A percentile compares a stretch with the other conserved stretches of the same genome.
Conservation (phyloP, 2,113 vertebrate species). For the Mesoclemmys tuberculata region DNA sequence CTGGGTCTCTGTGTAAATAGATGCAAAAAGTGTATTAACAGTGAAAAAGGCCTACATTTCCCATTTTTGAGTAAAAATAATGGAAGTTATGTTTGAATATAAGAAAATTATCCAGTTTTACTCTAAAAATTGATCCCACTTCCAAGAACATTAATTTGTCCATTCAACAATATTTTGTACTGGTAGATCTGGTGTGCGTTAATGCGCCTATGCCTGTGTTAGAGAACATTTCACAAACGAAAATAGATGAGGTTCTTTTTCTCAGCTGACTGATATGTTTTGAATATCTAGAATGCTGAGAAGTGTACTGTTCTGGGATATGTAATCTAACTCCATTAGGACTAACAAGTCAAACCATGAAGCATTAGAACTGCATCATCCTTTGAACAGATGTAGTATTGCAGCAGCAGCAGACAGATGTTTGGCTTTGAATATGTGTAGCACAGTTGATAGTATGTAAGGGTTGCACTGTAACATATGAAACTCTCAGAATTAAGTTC, state of each 20-base stretch:
- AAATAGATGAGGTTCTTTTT: neutral
- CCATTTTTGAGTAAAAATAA: neutral
- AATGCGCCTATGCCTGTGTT: neutral
- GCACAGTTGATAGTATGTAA: neutral
- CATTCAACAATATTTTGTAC: accelerated
- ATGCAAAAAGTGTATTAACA: neutral
- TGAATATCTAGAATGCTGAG: neutral
- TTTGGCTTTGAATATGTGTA: neutral
- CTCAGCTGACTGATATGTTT: neutral
- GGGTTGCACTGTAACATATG: neutral
- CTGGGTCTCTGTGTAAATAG: neutral
- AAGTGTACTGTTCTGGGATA: neutral
- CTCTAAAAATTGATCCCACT: neutral
- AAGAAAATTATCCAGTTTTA: neutral
- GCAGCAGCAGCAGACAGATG: neutral
- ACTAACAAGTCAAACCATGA: neutral
- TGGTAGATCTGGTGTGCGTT: neutral
- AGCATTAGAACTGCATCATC: neutral
- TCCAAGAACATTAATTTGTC: accelerated
- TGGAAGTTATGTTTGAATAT: neutral
- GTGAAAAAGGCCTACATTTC: neutral
- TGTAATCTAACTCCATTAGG: neutral
- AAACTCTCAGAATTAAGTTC: neutral
- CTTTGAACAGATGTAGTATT: neutral
- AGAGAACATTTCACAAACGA: neutral